These are phyloP conservation scores for Drosophila fuyamai DNA, from an alignment of 1,140 invertebrate species.

Conservation along the genomic window DNA sequence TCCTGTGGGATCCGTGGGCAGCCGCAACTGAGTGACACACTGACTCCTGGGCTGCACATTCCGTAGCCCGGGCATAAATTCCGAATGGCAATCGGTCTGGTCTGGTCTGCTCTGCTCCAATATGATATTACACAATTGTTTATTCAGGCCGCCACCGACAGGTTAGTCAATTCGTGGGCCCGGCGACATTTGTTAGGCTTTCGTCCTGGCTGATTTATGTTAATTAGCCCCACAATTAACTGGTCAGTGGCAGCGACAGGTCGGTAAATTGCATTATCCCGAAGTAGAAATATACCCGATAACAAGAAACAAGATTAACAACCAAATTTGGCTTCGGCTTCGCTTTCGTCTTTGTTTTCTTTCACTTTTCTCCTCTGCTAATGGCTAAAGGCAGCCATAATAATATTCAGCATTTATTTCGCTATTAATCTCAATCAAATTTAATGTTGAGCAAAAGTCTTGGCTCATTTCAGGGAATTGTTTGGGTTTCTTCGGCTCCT, in stretches of 20 bases:
- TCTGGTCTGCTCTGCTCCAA: constrained; percentile 47
- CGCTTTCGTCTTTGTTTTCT: background rate
- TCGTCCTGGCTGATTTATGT: constrained; percentile 58
- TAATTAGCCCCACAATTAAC: constrained; percentile 68
- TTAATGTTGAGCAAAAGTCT: constrained; percentile 72
- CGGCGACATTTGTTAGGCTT: constrained; percentile 27
- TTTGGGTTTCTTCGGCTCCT: constrained; percentile 31
- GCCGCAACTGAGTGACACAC: constrained; percentile 35
- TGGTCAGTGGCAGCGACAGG: constrained; percentile 28
- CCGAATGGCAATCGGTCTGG: constrained; percentile 58
- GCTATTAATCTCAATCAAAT: constrained; percentile 83
- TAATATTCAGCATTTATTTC: constrained; percentile 78
- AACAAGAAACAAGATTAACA: constrained; percentile 43
- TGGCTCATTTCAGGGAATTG: constrained; percentile 33
- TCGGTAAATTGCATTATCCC: constrained; percentile 33
- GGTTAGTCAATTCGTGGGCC: constrained; percentile 13
- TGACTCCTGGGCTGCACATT: constrained; percentile 43
- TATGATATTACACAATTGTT: constrained; percentile 72
- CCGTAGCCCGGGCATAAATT: constrained; percentile 59
- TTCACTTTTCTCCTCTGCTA: constrained; percentile 13
- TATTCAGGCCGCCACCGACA: constrained; percentile 30
- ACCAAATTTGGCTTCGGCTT: constrained; percentile 41
- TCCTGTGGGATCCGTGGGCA: constrained; percentile 54
- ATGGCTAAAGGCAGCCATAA: constrained; percentile 56
- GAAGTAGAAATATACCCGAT: constrained; percentile 36